Conservation (phyloP, 2,888 invertebrate genomes). For the Limnephilus auricula region DNA sequence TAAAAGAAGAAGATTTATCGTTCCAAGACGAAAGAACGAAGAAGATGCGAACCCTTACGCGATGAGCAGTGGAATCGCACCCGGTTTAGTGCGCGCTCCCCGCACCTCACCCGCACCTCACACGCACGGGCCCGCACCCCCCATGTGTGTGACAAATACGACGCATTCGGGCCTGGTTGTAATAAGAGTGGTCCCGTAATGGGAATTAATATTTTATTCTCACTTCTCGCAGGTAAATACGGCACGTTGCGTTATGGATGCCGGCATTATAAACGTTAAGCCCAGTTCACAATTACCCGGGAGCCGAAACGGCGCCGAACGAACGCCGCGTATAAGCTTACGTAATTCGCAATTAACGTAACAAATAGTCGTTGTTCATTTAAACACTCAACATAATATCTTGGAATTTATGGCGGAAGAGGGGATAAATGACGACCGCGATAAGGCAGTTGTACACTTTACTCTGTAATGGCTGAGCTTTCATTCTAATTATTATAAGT, state of each 20-base stretch:
- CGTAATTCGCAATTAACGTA: conserved; percentile 39
- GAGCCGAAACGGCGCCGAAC: not conserved
- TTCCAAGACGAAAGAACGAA: not conserved
- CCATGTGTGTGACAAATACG: conserved; percentile 29
- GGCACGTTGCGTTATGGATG: conserved; percentile 14
- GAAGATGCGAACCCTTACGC: not conserved
- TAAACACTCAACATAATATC: conserved; percentile 36
- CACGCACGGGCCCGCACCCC: not conserved
- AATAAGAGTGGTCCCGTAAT: conserved; percentile 45
- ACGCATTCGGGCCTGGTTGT: not conserved
- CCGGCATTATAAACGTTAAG: conserved; percentile 31
- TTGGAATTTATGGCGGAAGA: conserved; percentile 15
- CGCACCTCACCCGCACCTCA: not conserved
- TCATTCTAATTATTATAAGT: not conserved
- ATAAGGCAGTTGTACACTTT: not conserved
- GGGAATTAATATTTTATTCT: conserved; percentile 47
- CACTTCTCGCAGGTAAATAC: conserved; percentile 41
- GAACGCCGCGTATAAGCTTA: conserved; percentile 2
- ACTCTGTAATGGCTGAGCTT: not conserved
- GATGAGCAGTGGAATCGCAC: not conserved
- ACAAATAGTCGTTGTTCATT: conserved; percentile 35
- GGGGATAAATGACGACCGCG: conserved; percentile 28
- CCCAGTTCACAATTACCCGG: conserved; percentile 39
- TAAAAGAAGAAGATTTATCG: not conserved
- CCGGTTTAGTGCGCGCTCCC: not conserved